Evolutionary conservation across 2,888 invertebrate genomes (phyloP), one percentile per base, ranked within the genome.

Genomic region (Pheosia gnoma): DNA sequence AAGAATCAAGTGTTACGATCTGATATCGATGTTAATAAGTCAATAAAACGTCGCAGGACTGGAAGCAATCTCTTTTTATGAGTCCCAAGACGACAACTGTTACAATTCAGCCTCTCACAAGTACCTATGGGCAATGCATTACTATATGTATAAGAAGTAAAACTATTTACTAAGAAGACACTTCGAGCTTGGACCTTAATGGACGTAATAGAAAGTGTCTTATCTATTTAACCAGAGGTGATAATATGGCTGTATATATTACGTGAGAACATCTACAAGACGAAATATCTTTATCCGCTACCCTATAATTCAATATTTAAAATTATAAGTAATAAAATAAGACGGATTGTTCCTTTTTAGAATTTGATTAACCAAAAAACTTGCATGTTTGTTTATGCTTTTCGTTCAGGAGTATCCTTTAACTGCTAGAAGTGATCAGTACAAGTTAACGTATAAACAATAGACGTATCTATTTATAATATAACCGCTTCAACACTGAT

Each of bases 1-100:
- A 90, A 90, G 90, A 90, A 89, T 90, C 86, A 84, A 90, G 87
- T 87, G 90, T 90, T 90, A 91, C 91, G 90, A 91, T 91, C 91
- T 85, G 90, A 92, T 92, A 92, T 92, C 91, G 91, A 91, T 91
- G 91, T 91, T 92, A 92, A 92, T 92, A 92, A 92, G 92, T 92
- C 91, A 92, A 91, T 92, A 92, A 92, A 92, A 91, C 88, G 91
- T 87, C 88, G 89, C 78, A 84, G 85, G 85, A 89, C 86, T 91
- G 86, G 87, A 92, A 90, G 91, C 92, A 92, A 92, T 92, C 92
- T 91, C 90, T 88, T 92, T 92, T 92, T 91, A 92, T 85, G 89
- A 86, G 90, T 89, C 92, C 89, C 91, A 72, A 72, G 90, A 84
- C 89, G 90, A 86, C 86, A 85, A 88, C 89, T 89, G 85, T 86